A percentile compares a stretch with the other conserved stretches of the same genome.
Evolutionary conservation across 2,888 invertebrate genomes (phyloP).

Genomic region (Pyrocoelia pectoralis): DNA sequence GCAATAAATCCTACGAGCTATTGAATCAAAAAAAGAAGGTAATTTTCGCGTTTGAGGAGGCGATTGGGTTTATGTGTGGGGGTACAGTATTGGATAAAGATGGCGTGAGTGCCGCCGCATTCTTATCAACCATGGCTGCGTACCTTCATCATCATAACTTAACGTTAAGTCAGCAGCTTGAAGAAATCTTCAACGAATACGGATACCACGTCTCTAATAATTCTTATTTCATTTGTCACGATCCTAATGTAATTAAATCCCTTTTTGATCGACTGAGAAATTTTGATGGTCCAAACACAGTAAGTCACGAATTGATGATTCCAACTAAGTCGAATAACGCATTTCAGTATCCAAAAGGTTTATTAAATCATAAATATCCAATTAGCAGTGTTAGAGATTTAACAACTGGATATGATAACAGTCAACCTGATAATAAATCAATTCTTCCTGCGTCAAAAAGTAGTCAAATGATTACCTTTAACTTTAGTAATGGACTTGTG

Average conservation of each 20-base stretch:
- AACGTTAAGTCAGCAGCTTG: slow-evolving; percentile 70
- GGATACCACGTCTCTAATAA: slow-evolving; percentile 90
- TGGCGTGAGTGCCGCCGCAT: slow-evolving; percentile 89
- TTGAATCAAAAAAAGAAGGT: slow-evolving; percentile 76
- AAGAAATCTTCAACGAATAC: slow-evolving; percentile 81
- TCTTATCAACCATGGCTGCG: slow-evolving; percentile 77
- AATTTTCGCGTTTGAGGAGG: slow-evolving; percentile 97
- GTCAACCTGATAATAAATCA: slow-evolving; percentile 73
- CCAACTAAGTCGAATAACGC: not conserved
- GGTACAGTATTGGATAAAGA: slow-evolving; percentile 92
- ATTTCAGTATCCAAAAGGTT: slow-evolving; percentile 75
- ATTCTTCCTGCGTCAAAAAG: slow-evolving; percentile 71
- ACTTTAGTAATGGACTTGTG: slow-evolving; percentile 84
- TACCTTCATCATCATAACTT: slow-evolving; percentile 70
- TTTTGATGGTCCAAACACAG: slow-evolving; percentile 68
- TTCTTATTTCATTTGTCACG: slow-evolving; percentile 90
- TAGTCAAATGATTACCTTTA: slow-evolving; percentile 94
- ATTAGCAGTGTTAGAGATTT: slow-evolving; percentile 84
- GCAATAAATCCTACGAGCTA: slow-evolving; percentile 80
- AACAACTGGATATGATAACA: slow-evolving; percentile 85
- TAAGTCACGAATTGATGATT: slow-evolving; percentile 56
- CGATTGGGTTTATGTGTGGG: slow-evolving; percentile 98
- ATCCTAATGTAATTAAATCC: slow-evolving; percentile 69
- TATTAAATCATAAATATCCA: slow-evolving; percentile 68
- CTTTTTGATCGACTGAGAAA: slow-evolving; percentile 88